These are phyloP conservation scores for Hippocampus barbouri DNA, from an alignment of 2,113 vertebrate genomes.

Conservation along the genomic window DNA sequence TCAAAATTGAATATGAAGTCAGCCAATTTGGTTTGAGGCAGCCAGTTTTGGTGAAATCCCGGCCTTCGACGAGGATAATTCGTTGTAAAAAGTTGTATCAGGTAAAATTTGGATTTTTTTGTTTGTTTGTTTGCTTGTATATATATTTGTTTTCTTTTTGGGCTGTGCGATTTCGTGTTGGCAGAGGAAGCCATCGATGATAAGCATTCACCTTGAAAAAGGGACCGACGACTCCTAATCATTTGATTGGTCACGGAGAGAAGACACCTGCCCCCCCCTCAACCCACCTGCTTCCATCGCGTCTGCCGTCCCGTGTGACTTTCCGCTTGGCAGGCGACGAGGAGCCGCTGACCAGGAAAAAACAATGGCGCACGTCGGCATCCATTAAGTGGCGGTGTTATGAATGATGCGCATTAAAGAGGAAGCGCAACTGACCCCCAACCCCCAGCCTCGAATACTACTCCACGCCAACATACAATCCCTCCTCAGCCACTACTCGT, in stretches of 20 bases:
- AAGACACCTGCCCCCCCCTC: constrained; percentile 58
- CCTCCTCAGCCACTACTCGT: constrained; percentile 27
- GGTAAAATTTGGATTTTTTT: no score
- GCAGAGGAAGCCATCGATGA: constrained; percentile 42
- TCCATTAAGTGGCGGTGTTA: not conserved
- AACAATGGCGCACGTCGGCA: not conserved
- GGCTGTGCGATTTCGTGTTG: not conserved
- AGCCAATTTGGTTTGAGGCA: not conserved
- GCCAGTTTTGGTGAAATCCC: not conserved
- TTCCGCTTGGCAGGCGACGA: not conserved
- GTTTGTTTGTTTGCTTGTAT: no score
- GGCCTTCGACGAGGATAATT: no score
- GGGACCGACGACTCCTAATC: not conserved
- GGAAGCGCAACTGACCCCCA: constrained; percentile 40
- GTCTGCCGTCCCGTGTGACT: not conserved
- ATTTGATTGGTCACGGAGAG: constrained; percentile 61
- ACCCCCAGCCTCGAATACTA: constrained; percentile 18
- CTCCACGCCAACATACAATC: not conserved
- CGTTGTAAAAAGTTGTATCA: no score
- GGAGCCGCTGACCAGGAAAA: not conserved
- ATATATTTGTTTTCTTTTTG: not conserved
- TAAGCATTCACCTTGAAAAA: constrained; percentile 4
- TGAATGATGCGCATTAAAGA: not conserved
- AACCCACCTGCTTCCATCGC: not conserved
- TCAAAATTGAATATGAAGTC: not conserved